Percentiles rank a stretch among this genome's conserved stretches.
phyloP scores from a whole-genome alignment of 2,113 vertebrate genomes.

The Bubalus kerabau region DNA sequence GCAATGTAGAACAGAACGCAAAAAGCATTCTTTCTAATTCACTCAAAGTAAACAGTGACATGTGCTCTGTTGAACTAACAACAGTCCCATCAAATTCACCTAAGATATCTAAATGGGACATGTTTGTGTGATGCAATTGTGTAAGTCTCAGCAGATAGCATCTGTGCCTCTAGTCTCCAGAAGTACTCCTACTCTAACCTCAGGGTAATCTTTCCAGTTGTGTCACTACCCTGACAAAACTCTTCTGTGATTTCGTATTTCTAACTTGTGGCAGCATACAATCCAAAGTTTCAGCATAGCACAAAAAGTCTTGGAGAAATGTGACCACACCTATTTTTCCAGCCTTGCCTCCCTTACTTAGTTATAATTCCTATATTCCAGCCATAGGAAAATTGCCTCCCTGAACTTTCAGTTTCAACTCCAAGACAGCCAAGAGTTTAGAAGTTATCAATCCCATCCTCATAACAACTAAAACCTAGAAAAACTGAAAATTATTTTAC shows the following conservation, averaged over 20 bases:
- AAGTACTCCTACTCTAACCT: neutral
- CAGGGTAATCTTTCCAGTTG: neutral
- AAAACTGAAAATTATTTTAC: neutral
- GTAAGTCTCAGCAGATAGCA: neutral
- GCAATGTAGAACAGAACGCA: neutral
- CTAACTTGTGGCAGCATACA: neutral
- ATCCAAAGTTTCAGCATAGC: neutral
- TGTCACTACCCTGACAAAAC: neutral
- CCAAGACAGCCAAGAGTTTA: neutral
- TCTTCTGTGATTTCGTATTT: neutral
- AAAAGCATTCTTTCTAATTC: slow-evolving; percentile 21
- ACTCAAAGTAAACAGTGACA: slow-evolving; percentile 36
- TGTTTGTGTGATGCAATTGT: neutral
- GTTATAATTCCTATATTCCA: neutral
- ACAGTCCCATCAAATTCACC: neutral
- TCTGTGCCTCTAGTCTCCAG: neutral
- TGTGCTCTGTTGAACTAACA: neutral
- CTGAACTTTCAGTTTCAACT: neutral
- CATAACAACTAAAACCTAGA: neutral
- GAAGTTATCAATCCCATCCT: neutral
- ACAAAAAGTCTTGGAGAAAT: neutral
- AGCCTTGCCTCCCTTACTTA: neutral
- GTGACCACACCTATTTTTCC: neutral
- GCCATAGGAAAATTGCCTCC: neutral
- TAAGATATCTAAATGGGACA: neutral